phyloP scores from a whole-genome alignment of 2,888 invertebrate species.

The Drosophila formosana region DNA sequence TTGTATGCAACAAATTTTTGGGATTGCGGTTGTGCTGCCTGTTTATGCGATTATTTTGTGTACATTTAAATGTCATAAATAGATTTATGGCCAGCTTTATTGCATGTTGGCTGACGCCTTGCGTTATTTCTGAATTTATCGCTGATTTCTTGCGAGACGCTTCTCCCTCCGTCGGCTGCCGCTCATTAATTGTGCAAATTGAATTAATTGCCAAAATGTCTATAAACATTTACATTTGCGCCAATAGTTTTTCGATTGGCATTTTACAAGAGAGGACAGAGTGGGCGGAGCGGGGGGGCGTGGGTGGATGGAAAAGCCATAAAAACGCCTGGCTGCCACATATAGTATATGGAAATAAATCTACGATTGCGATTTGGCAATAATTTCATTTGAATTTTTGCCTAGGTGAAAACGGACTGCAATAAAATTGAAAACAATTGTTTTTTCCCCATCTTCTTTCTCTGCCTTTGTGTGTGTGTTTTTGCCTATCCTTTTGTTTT shows the following conservation, averaged over 20 bases:
- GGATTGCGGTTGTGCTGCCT: slow-evolving; percentile 4
- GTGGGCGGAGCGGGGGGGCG: not conserved
- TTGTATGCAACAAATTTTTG: slow-evolving; percentile 12
- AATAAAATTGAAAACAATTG: slow-evolving; percentile 55
- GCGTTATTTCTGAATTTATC: slow-evolving; percentile 35
- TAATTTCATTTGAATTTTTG: slow-evolving; percentile 25
- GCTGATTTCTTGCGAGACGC: slow-evolving; percentile 23
- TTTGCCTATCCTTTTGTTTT: slow-evolving; percentile 17
- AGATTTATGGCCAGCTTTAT: slow-evolving; percentile 72
- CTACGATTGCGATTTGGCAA: slow-evolving; percentile 32
- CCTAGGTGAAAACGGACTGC: slow-evolving; percentile 51
- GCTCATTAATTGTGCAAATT: slow-evolving; percentile 73
- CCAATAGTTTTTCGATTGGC: slow-evolving; percentile 31
- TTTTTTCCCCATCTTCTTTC: slow-evolving; percentile 19
- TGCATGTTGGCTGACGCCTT: slow-evolving; percentile 44
- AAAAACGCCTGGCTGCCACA: slow-evolving; percentile 43
- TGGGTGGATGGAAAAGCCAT: slow-evolving; percentile 57
- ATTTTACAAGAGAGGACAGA: not conserved
- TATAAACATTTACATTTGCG: slow-evolving; percentile 58
- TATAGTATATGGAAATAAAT: slow-evolving; percentile 25
- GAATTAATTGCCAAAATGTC: slow-evolving; percentile 67
- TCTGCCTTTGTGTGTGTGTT: not conserved
- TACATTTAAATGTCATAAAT: slow-evolving; percentile 77
- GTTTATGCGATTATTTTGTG: slow-evolving; percentile 49
- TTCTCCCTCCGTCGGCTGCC: slow-evolving; percentile 23